Percentiles rank a stretch among this genome's conserved stretches.
Evolutionary conservation across 2,113 vertebrate genomes (phyloP).

Genomic region (Hydrolagus affinis): DNA sequence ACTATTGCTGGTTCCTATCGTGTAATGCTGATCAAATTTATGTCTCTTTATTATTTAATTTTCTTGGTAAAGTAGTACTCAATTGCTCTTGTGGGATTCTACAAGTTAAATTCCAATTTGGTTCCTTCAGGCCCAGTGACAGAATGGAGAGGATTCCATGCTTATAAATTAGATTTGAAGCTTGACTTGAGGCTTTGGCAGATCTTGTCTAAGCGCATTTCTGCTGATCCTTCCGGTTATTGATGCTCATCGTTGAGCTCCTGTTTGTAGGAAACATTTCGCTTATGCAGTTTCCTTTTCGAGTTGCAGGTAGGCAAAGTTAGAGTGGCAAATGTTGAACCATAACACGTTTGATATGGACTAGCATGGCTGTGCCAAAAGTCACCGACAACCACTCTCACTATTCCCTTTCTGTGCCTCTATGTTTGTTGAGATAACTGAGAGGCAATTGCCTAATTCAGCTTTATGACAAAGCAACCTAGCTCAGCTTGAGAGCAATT

Average conservation of each 20-base stretch:
- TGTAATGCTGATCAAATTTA: slow-evolving; percentile 54
- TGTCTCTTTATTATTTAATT: slow-evolving; percentile 35
- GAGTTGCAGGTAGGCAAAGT: neutral
- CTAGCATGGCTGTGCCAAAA: neutral
- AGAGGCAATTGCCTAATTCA: too few species aligned
- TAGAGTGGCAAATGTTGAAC: neutral
- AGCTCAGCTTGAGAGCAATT: too few species aligned
- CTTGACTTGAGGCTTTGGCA: slow-evolving; percentile 44
- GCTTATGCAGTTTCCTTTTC: neutral
- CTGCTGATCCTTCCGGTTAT: neutral
- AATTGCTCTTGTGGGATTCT: slow-evolving; percentile 2
- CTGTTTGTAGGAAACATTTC: neutral
- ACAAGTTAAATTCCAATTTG: slow-evolving; percentile 34
- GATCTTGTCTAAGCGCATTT: slow-evolving; percentile 18
- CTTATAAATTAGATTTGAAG: slow-evolving; percentile 42
- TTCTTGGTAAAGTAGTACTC: slow-evolving; percentile 46
- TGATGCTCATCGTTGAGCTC: neutral
- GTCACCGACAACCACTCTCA: too few species aligned
- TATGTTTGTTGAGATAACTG: too few species aligned
- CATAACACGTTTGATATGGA: neutral
- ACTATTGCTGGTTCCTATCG: slow-evolving; percentile 47
- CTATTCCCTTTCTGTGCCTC: too few species aligned
- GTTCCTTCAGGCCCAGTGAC: slow-evolving; percentile 38
- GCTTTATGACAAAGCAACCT: too few species aligned
- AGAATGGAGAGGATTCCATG: slow-evolving; percentile 34